Base-by-base conservation (phyloP, 2,113 vertebrate genomes). In the Isurus oxyrinchus region DNA sequence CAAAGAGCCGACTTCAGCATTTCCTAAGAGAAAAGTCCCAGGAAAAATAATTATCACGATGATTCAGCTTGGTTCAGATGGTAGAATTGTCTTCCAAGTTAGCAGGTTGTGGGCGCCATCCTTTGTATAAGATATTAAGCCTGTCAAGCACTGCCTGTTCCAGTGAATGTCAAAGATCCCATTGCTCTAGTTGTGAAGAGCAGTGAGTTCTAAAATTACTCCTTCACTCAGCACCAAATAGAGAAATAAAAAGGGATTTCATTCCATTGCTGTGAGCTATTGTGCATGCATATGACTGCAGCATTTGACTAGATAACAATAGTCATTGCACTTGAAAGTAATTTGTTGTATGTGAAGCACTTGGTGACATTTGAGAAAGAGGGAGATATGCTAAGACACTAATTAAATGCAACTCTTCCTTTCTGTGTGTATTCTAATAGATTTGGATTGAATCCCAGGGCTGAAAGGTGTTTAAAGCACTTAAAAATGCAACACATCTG, bases 401-500 rank as follows among this genome's bases (percentile, higher is more conserved):
- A 93, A 93, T 61, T 93, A 93, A 93, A 93, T 93, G 55, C 88
- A 57, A 61, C 27, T 93, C 27, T 93, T 88, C 23, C 23, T 53
- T 27, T 93, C 31, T 61, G 88, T 59, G 61, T 93, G 49, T 44
- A 84, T 3, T 93, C 31, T 93, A 93, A n/a, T 91, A 93, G 55
- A 19, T 93, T 93, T 93, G 57, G 27, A 59, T 94, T 44, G n/a
- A 94, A 16, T 94, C 59, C 19, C 90, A 63, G 11, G 90, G 59
- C 90, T 94, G 35, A 61, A 94, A 94, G 59, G 21, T 94, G 35
- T 94, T 8, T 23, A 63, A 94, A 63, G 35, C 59, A 40, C 90
- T 94, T 94, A 49, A 94, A 94, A 94, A 94, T 94, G 21, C 59
- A 94, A 94, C 59, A 94, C 61, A 94, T 63, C 90, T 94, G 90